These are phyloP conservation scores for Paragorgia papillata DNA, from an alignment of 92 coral and sea anemone species.

Conservation along the genomic window DNA sequence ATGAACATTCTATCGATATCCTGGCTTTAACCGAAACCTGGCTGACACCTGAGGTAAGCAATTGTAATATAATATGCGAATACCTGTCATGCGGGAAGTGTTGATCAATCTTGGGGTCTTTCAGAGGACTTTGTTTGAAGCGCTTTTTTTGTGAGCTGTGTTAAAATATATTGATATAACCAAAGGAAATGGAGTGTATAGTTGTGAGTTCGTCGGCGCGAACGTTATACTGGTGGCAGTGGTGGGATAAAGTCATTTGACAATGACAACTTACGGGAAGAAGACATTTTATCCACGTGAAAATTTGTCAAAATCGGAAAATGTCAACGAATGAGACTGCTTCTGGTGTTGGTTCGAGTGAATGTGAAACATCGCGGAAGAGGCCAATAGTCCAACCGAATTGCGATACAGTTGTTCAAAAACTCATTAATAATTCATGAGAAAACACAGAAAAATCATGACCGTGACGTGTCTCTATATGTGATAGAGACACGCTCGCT, in stretches of 20 bases:
- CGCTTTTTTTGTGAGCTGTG: too few relatives aligned
- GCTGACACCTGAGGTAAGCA: not conserved
- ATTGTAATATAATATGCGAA: too few relatives aligned
- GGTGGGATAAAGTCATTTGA: not conserved
- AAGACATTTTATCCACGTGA: not conserved
- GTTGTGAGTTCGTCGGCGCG: too few relatives aligned
- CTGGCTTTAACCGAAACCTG: constrained; percentile 8
- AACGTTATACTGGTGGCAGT: constrained; percentile 7
- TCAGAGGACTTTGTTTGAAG: too few relatives aligned
- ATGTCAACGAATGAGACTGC: not conserved
- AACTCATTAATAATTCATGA: too few relatives aligned
- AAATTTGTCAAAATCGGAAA: not conserved
- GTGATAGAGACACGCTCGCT: too few relatives aligned
- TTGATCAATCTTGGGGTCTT: too few relatives aligned
- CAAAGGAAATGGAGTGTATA: too few relatives aligned
- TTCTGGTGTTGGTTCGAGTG: not conserved
- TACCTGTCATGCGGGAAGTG: too few relatives aligned
- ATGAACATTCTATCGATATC: constrained; percentile 8
- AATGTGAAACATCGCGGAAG: not conserved
- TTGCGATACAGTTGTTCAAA: not conserved
- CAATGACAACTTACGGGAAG: not conserved
- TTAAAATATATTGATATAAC: too few relatives aligned
- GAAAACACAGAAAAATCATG: too few relatives aligned
- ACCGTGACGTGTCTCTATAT: too few relatives aligned
- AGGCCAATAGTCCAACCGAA: constrained; percentile 20